These are phyloP conservation scores for Cyprinodon diabolis DNA, from an alignment of 2,797 vertebrate species.

Conservation along the genomic window DNA sequence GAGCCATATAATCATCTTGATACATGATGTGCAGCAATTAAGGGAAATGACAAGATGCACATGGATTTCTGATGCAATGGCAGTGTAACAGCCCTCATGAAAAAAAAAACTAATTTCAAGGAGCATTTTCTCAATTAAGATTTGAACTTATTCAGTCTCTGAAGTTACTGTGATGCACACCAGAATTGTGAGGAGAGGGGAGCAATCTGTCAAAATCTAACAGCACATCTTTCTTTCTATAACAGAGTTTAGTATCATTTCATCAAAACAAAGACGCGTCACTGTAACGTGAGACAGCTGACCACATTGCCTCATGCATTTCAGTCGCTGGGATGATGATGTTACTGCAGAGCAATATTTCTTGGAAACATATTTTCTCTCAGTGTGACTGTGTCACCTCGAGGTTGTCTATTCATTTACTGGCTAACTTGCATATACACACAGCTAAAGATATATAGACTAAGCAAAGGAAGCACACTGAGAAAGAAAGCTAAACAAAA, in stretches of 20 bases:
- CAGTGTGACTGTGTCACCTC: constrained; percentile 12
- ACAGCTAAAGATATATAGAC: constrained; percentile 24
- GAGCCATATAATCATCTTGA: constrained; percentile 5
- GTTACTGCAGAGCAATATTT: neutral
- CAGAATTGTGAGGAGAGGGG: neutral
- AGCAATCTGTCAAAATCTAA: neutral
- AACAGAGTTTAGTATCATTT: neutral
- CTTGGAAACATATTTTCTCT: constrained; percentile 3
- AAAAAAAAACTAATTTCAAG: constrained; percentile 2
- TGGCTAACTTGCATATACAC: constrained; percentile 22
- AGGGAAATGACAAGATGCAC: constrained; percentile 6
- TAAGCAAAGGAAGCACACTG: constrained; percentile 27
- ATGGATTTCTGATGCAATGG: constrained; percentile 3
- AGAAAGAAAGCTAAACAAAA: constrained; percentile 49
- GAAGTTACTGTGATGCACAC: neutral
- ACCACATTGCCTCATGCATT: neutral
- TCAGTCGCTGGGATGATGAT: constrained; percentile 2
- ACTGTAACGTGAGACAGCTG: neutral
- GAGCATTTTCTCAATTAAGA: neutral
- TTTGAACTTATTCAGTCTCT: neutral
- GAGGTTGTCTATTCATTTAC: constrained; percentile 22
- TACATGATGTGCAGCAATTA: neutral
- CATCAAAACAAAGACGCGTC: neutral
- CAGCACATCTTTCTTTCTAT: neutral
- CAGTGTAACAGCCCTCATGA: constrained; percentile 17